A percentile compares a stretch with the other conserved stretches of the same genome.
Conservation (phyloP, 2,113 vertebrate species). For the Ciconia maguari region DNA sequence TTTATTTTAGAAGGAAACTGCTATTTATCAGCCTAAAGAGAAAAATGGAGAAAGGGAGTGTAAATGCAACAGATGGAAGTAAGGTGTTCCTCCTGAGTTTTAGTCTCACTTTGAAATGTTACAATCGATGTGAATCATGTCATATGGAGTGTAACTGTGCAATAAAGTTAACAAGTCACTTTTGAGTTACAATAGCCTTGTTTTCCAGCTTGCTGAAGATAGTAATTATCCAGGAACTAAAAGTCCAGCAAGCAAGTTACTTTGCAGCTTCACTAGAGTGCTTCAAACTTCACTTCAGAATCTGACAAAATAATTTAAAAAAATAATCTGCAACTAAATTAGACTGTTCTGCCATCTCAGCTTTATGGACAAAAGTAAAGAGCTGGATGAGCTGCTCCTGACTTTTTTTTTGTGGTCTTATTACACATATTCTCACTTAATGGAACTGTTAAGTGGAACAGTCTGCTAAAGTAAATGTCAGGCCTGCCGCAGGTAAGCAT, state of each 20-base stretch:
- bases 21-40: neutral
- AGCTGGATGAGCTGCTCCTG: neutral
- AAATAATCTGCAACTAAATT: neutral
- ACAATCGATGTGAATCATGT: neutral
- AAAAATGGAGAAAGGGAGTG: neutral
- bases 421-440: neutral
- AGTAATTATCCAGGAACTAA: neutral
- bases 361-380: neutral
- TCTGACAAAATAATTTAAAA: neutral
- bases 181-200: neutral
- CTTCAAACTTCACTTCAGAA: neutral
- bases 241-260: neutral
- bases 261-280: neutral
- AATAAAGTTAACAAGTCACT: neutral
- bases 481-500: neutral
- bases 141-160: neutral
- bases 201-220: neutral
- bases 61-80: neutral
- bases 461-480: neutral
- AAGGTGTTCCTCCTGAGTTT: neutral
- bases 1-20: neutral
- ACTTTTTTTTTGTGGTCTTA: neutral
- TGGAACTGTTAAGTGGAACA: neutral
- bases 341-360: neutral
- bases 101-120: neutral